Base-by-base conservation (phyloP, 2,113 vertebrate genomes). In the Psettodes erumei region DNA sequence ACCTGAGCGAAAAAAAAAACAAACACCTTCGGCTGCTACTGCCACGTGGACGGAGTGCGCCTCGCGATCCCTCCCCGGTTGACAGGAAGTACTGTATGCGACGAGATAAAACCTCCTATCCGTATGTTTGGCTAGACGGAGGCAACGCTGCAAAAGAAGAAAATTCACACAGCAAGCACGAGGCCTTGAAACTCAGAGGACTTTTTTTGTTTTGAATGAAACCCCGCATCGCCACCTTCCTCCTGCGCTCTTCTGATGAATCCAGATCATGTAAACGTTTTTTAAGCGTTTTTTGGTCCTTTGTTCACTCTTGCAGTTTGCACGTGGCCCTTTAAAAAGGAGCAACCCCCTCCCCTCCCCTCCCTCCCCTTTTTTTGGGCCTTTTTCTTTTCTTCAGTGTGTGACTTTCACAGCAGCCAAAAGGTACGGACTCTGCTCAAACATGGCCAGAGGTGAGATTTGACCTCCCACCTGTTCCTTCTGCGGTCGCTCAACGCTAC, bases 341-440 rank as follows among this genome's bases (percentile, higher is more conserved):
- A 67, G 54, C 7, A 5, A 13, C 15, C 6, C 7, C 43, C 15
- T 38, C 21, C n/a, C n/a, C n/a, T n/a, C n/a, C n/a, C n/a, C n/a
- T n/a, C n/a, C n/a, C n/a, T n/a, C n/a, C n/a, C n/a, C n/a, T n/a
- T 28, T 56, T 38, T 30, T n/a, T 6, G 43, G 50, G 32, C 48
- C 27, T 53, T 65, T 59, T 23, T 69, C 25, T 69, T 75, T 81
- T 66, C 64, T 86, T 84, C 89, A 91, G 91, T 90, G 91, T 92
- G 51, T 7, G 68, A 87, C 88, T 90, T 75, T 74, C 71, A 79
- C 75, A 87, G 79, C 75, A 67, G 79, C 83, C 67, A 78, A 38
- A 72, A 62, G 58, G 74, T 67, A 62, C n/a, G 21, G 48, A 51
- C 35, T 68, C 62, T 71, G 63, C 37, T 79, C 38, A 42, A 27